phyloP scores from a whole-genome alignment of 2,113 vertebrate genomes.

The Helogale parvula region DNA sequence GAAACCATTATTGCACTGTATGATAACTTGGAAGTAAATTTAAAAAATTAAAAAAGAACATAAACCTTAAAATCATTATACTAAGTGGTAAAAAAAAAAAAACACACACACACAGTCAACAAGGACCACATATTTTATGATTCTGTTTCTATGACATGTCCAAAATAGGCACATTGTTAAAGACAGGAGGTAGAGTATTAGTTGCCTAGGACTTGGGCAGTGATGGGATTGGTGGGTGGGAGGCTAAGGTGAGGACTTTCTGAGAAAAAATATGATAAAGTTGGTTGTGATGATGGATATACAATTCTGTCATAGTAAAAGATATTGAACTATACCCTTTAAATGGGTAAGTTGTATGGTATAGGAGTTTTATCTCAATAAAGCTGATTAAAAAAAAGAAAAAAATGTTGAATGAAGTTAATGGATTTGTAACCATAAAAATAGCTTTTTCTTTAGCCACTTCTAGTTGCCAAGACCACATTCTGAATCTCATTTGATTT shows the following conservation, averaged over 20 bases:
- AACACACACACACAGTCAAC: background rate
- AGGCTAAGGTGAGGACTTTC: background rate
- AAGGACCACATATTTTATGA: background rate
- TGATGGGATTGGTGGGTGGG: background rate
- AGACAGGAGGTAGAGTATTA: background rate
- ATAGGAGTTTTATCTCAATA: background rate
- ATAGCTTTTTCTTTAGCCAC: background rate
- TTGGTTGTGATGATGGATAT: background rate
- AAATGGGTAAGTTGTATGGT: background rate
- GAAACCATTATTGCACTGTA: no score
- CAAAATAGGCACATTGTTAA: background rate
- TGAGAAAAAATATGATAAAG: background rate
- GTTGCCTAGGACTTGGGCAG: background rate
- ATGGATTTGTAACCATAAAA: background rate
- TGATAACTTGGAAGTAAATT: no score
- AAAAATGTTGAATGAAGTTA: background rate
- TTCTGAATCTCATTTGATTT: background rate
- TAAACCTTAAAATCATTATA: background rate
- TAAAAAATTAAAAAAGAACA: background rate
- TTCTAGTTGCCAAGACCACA: background rate
- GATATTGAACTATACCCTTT: background rate
- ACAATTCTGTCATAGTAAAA: background rate
- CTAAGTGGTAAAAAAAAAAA: background rate
- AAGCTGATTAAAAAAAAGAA: background rate
- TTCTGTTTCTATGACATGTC: background rate